Evolutionary conservation across 2,888 invertebrate genomes (phyloP), one percentile per base, ranked within the genome.

Genomic region (Ecdyonurus torrentis): DNA sequence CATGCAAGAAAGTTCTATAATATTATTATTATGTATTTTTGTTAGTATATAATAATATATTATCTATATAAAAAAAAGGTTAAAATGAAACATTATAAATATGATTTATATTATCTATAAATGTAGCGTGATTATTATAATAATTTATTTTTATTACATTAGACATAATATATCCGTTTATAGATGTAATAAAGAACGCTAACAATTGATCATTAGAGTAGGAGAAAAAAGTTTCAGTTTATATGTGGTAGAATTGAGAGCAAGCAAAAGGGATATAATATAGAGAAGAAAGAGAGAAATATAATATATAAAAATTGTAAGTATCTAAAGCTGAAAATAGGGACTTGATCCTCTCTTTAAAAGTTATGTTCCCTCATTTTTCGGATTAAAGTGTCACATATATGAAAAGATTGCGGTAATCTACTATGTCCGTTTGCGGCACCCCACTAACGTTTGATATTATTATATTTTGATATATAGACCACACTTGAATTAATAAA

Each of bases 91-190:
- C 37, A 37, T 37, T 37, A 37, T 37, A 10, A 37, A 15, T 37
- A 37, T 55, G 55, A 55, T 55, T 55, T 55, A 55, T 22, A 22
- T 22, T 55, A n/a, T 10, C 55, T 55, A 55, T 55, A 55, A 55
- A 55, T 55, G 55, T 55, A 55, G 55, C 55, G 22, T 55, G 55
- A 55, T 55, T 55, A 55, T 55, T 55, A 55, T 55, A 55, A 55
- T 55, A 55, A 55, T 20, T 55, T 55, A 55, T 55, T 55, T 55
- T 55, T 55, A 55, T 55, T 55, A 20, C 55, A 37, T 37, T 37
- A 37, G 37, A 37, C 15, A 37, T 55, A 55, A 55, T 55, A 22
- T 55, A 55, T 55, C 55, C 55, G 55, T 55, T 55, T 55, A 55
- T 55, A 20, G 55, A 20, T n/a, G 55, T 55, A n/a, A 55, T 55